These are phyloP conservation scores for Brachionus manjavacas DNA, from an alignment of 1,140 invertebrate species.

Conservation along the genomic window DNA sequence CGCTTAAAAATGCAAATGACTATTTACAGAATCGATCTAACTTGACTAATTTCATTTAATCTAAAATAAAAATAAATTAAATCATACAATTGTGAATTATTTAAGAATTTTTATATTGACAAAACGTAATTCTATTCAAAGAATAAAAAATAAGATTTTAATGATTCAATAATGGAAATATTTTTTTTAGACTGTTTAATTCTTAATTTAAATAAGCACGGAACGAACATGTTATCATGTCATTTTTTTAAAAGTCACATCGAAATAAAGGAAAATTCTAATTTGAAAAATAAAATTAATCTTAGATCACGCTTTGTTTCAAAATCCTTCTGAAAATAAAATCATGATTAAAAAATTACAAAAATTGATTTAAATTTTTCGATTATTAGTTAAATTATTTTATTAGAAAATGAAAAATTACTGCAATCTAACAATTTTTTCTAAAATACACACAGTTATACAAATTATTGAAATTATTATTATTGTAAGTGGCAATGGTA, in stretches of 20 bases:
- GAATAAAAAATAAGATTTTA: too few species aligned
- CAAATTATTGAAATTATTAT: too few species aligned
- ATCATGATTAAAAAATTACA: neutral
- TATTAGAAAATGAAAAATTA: too few species aligned
- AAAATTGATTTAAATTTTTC: neutral
- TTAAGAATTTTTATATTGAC: neutral
- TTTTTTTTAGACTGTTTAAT: neutral
- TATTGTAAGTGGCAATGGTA: too few species aligned
- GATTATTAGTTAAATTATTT: neutral
- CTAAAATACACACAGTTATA: neutral
- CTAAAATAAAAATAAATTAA: neutral
- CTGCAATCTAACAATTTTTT: too few species aligned
- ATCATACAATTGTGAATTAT: neutral
- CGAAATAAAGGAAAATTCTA: neutral
- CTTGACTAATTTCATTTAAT: neutral
- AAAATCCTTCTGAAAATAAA: neutral
- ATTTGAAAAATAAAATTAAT: neutral
- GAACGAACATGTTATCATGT: neutral
- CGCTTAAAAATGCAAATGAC: neutral
- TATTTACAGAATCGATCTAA: neutral
- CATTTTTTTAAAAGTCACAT: neutral
- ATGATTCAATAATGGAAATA: too few species aligned
- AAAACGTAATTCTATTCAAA: neutral
- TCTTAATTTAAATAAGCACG: neutral
- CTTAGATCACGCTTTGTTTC: neutral